Conservation (phyloP, 2,113 vertebrate species). For the Trochalopteron elliotii region DNA sequence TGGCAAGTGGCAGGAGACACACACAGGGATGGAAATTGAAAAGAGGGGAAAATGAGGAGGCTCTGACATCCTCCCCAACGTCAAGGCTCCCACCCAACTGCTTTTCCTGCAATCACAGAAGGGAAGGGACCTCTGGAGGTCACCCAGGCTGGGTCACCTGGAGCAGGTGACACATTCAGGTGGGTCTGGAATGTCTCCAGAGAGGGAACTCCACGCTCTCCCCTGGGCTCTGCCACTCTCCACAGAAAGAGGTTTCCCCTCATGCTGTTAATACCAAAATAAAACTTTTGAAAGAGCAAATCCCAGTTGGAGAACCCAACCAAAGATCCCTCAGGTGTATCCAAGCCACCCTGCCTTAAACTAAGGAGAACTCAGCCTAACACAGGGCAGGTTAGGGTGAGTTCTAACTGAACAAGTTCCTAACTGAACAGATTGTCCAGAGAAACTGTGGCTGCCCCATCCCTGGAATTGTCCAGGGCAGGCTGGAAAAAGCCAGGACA, state of each 20-base stretch:
- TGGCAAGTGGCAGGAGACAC: neutral
- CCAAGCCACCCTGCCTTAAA: neutral
- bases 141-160: neutral
- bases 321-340: neutral
- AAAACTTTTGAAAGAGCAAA: neutral
- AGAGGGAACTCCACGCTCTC: neutral
- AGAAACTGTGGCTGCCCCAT: neutral
- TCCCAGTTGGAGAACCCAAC: neutral
- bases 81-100: neutral
- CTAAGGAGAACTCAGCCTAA: neutral
- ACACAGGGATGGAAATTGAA: neutral
- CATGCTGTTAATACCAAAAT: neutral
- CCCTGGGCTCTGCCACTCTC: neutral
- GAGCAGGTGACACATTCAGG: neutral
- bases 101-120: neutral
- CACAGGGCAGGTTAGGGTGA: neutral
- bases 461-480: neutral
- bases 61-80: neutral
- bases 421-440: neutral
- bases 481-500: fast-evolving
- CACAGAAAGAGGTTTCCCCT: neutral
- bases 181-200: neutral
- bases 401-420: neutral
- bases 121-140: neutral
- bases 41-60: neutral